These are phyloP conservation scores for Amphipoea lucens DNA, from an alignment of 2,888 invertebrate genomes.

Conservation along the genomic window DNA sequence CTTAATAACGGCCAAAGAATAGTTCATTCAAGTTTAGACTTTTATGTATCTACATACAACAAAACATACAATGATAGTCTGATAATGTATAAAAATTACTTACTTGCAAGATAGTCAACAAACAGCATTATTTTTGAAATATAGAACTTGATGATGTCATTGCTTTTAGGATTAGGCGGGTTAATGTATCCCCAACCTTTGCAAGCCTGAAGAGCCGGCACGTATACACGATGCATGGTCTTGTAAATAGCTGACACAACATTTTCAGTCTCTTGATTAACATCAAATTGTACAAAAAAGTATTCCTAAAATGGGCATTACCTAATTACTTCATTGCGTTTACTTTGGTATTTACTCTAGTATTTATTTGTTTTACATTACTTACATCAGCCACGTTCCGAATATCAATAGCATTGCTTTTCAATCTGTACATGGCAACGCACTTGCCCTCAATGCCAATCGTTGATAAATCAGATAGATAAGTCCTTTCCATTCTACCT, in stretches of 20 bases:
- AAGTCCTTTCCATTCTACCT: constrained; percentile 88
- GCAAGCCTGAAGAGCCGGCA: constrained; percentile 80
- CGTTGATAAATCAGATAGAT: constrained; percentile 91
- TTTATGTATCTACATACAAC: too few species aligned
- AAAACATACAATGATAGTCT: too few species aligned
- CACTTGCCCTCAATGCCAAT: constrained; percentile 91
- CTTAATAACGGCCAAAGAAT: background rate
- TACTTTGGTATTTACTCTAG: background rate
- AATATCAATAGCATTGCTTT: constrained; percentile 90
- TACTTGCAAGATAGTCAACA: constrained; percentile 85
- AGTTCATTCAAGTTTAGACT: background rate
- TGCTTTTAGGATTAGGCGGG: constrained; percentile 85
- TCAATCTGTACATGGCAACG: constrained; percentile 93
- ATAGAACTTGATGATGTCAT: constrained; percentile 81
- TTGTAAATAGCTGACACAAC: constrained; percentile 85
- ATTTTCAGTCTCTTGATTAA: constrained; percentile 83
- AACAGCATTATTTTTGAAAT: constrained; percentile 85
- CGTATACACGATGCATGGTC: constrained; percentile 78
- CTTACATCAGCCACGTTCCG: constrained; percentile 93
- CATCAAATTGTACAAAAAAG: constrained; percentile 78
- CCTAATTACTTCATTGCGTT: background rate
- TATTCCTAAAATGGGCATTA: constrained; percentile 78
- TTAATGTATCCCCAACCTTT: constrained; percentile 86
- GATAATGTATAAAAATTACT: constrained; percentile 60
- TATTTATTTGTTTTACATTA: constrained; percentile 14